Base-by-base conservation (phyloP, 2,797 vertebrate species). In the Sebastes diploproa region DNA sequence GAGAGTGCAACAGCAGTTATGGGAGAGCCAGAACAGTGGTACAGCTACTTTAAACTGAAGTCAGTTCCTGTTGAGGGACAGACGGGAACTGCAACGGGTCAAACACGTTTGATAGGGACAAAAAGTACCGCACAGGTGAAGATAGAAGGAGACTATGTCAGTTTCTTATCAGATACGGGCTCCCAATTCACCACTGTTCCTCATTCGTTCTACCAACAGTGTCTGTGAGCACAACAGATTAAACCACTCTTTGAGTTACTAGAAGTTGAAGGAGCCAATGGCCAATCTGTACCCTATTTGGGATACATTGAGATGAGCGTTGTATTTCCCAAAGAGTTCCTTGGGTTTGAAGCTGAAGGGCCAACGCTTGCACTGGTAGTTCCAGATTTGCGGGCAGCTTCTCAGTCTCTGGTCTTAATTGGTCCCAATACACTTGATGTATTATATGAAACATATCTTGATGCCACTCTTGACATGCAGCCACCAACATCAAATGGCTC, bases 1-100 rank as follows among this genome's bases (percentile, higher is more conserved):
- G 50, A 52, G 50, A n/a, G 18, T 20, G 20, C 20, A 20, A n/a
- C 50, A 25, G 42, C 30, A 55, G 60, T 25, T 65, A 3, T 18
- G 23, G 58, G 27, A 72, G 50, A 72, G 46, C 27, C 71, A 32
- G 27, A 42, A 16, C 3, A 25, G 18, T 61, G 58, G 70, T 12
- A n/a, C 34, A 46, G 42, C 42, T 46, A 46, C 58, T 63, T 52
- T 63, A 62, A 30, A 61, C 13, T 20, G n/a, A 1, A 4, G 1
- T 20, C 68, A 59, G 77, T 27, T 27, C n/a, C 69, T 59, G 77
- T 72, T 38, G 70, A 22, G 56, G 80, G 80, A 66, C 69, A 68
- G 22, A 77, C 62, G 62, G 80, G 64, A 50, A 32, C 71, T 80
- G 78, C 55, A 5, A 5, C 42, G 46, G 56, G 23, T 38, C 63